phyloP scores from a whole-genome alignment of 2,113 vertebrate genomes.

The Balaeniceps rex region DNA sequence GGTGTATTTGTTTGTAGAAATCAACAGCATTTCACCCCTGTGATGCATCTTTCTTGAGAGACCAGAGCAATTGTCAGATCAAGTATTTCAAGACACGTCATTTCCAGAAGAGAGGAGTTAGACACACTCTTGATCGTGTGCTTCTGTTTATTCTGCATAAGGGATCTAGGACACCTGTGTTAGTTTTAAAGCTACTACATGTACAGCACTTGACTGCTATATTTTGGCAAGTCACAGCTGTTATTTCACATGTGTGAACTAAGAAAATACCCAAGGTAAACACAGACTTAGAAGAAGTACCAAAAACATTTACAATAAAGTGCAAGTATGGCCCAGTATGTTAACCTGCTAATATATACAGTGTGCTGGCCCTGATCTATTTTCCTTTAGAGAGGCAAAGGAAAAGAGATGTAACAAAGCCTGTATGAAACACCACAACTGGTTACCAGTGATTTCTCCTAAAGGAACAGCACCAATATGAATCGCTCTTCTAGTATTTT shows the following conservation, averaged over 20 bases:
- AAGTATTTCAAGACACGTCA: neutral
- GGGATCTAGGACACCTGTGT: constrained; percentile 68
- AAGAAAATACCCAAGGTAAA: constrained; percentile 67
- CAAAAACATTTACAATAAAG: constrained; percentile 68
- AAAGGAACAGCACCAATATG: neutral
- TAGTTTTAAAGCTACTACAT: constrained; percentile 67
- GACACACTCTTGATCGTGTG: constrained; percentile 51
- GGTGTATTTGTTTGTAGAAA: neutral
- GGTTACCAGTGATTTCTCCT: neutral
- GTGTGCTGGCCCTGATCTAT: constrained; percentile 2
- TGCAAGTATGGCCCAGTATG: constrained; percentile 43
- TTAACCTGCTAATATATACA: constrained; percentile 53
- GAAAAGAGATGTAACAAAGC: neutral
- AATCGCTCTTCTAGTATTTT: neutral
- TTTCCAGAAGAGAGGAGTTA: constrained; percentile 43
- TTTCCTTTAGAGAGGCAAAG: neutral
- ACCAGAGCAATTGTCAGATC: constrained; percentile 20
- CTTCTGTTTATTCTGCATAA: constrained; percentile 61
- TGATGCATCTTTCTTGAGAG: constrained; percentile 14
- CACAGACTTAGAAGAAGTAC: constrained; percentile 61
- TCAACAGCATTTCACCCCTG: neutral
- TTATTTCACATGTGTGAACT: constrained; percentile 72
- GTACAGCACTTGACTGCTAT: constrained; percentile 40
- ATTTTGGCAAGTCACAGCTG: constrained; percentile 65
- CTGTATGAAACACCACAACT: neutral